These are phyloP conservation scores for Neelides sp. DNA, from an alignment of 1,140 invertebrate genomes.

Conservation along the genomic window DNA sequence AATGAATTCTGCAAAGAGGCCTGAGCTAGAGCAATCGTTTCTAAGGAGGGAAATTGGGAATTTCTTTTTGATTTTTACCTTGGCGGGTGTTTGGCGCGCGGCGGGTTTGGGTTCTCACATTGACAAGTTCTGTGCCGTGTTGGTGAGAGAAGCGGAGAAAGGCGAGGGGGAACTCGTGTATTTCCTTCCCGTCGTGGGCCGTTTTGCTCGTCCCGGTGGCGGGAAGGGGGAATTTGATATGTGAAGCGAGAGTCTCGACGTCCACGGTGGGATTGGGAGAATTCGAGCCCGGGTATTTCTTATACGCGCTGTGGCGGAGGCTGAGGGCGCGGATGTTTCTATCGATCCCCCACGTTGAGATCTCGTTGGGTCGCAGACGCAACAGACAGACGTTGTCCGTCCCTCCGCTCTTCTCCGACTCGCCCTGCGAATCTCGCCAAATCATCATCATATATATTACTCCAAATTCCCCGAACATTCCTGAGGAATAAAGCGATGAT, in stretches of 20 bases:
- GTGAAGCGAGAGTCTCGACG: background rate
- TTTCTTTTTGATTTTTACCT: too few relatives aligned
- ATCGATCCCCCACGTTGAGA: background rate
- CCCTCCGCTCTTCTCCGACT: background rate
- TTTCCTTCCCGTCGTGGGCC: too few relatives aligned
- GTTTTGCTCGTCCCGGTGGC: too few relatives aligned
- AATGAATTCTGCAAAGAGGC: too few relatives aligned
- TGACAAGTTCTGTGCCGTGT: background rate
- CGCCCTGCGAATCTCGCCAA: background rate
- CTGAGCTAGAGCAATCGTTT: too few relatives aligned
- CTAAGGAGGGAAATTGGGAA: too few relatives aligned
- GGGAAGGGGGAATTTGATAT: too few relatives aligned
- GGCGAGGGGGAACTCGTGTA: constrained; percentile 5
- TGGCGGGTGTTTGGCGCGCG: too few relatives aligned
- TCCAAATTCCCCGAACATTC: constrained; percentile 8
- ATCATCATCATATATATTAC: constrained; percentile 11
- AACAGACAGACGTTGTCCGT: constrained; percentile 9
- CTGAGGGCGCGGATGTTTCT: background rate
- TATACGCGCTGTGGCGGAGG: too few relatives aligned
- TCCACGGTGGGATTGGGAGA: constrained; percentile 8
- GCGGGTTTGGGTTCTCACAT: too few relatives aligned
- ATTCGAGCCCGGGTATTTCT: background rate
- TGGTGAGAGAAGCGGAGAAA: background rate
- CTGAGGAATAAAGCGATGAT: too few relatives aligned
- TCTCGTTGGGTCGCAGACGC: constrained; percentile 2